Evolutionary conservation across 2,888 invertebrate species (phyloP), one percentile per base, ranked within the genome.

Genomic region (Diachrysia chrysitis): DNA sequence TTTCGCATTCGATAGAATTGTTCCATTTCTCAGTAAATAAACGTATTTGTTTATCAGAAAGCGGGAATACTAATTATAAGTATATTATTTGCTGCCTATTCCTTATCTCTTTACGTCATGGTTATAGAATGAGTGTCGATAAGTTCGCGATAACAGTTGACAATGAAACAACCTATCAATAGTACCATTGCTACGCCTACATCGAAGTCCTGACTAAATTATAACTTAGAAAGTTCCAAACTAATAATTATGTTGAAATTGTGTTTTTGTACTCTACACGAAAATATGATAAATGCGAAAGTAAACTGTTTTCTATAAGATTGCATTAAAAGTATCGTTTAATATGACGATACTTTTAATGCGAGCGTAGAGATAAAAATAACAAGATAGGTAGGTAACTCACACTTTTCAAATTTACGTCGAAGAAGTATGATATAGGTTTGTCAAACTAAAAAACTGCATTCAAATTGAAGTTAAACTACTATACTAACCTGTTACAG

Each of bases 161-260:
- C 76, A 72, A 76, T 76, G 61, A 72, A 61, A 76, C 68, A 63
- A 68, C 63, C 58, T 64, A 63, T 53, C 65, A 66, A 77, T 76
- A 77, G 42, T 14, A 58, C 32, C 42, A 66, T 78, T 65, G 71
- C 46, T 21, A 23, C 63, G 55, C 62, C 74, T 63, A 77, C 71
- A 54, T 42, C 37, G 35, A 37, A 51, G 12, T 64, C 64, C 70
- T 74, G n/a, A 25, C 25, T 3, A 25, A 10, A 32, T 10, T 65
- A 65, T 74, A 74, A 70, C 65, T 19, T n/a, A 12, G 21, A 21
- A 51, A 51, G 21, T 51, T 21, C 10, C 12, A 51, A n/a, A 17
- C 3, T 7, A 7, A 29, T 29, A 4, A 2, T 5, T 29, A 29
- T 29, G 29, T 29, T 29, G 29, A 29, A 5, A 29, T 7, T 29